Conservation (phyloP, 2,888 invertebrate genomes). For the Nymphalis c-album region DNA sequence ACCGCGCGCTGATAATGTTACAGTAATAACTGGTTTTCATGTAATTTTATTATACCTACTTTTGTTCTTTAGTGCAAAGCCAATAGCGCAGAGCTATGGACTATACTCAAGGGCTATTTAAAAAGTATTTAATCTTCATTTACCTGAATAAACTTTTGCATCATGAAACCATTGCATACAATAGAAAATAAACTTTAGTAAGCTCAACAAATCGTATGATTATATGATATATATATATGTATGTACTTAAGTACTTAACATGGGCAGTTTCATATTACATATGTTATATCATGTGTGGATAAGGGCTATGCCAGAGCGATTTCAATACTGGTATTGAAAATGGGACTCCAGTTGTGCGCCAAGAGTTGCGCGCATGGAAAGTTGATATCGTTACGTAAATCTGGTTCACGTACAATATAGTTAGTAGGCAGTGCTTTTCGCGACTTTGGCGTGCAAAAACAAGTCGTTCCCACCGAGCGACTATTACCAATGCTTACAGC, state of each 20-base stretch:
- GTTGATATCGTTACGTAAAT: constrained; percentile 68
- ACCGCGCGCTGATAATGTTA: constrained; percentile 21
- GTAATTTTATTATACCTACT: constrained; percentile 23
- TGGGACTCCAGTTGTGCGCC: constrained; percentile 20
- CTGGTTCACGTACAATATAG: constrained; percentile 56
- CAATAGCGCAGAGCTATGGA: background rate
- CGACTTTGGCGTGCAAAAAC: constrained; percentile 57
- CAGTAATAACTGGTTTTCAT: constrained; percentile 35
- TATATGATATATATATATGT: too few relatives aligned
- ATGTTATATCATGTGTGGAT: constrained; percentile 12
- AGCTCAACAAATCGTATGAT: too few relatives aligned
- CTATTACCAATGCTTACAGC: constrained; percentile 66
- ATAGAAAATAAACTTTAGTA: too few relatives aligned
- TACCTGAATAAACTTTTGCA: too few relatives aligned
- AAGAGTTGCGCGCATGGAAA: constrained; percentile 52
- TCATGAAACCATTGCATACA: too few relatives aligned
- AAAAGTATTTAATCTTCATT: background rate
- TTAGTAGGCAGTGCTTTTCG: constrained; percentile 39
- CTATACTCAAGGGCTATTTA: background rate
- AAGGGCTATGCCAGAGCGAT: constrained; percentile 19
- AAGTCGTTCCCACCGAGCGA: constrained; percentile 61
- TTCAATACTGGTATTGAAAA: constrained; percentile 34
- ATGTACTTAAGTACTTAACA: too few relatives aligned
- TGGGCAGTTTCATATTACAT: background rate
- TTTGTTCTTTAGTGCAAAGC: constrained; percentile 17